Conservation (phyloP, 2,888 invertebrate genomes). For the Archips crataeganus region DNA sequence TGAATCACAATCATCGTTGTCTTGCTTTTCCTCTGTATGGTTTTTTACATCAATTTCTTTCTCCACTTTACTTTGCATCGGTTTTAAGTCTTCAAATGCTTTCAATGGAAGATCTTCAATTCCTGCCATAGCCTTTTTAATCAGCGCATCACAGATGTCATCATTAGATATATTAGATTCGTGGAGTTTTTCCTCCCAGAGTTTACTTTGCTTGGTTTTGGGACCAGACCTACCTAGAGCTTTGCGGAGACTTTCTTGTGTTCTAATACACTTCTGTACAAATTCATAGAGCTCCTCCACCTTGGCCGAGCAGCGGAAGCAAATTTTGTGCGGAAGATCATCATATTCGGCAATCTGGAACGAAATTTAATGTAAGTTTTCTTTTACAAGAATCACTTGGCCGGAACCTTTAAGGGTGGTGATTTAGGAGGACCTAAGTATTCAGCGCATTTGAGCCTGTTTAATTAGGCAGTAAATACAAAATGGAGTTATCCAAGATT, state of each 20-base stretch:
- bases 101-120: slow-evolving; percentile 65
- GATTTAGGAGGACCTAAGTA: too few species aligned
- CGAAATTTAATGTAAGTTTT: slow-evolving; percentile 30
- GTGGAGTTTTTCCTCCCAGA: slow-evolving; percentile 77
- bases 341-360: slow-evolving; percentile 81
- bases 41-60: slow-evolving; percentile 22
- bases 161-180: slow-evolving; percentile 79
- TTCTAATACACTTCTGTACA: slow-evolving; percentile 75
- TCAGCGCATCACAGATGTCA: slow-evolving; percentile 78
- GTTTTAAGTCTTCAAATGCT: slow-evolving; percentile 49
- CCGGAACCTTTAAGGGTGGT: not conserved
- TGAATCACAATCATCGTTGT: slow-evolving; percentile 27
- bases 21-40: not conserved
- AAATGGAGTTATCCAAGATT: too few species aligned
- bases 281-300: slow-evolving; percentile 81
- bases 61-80: slow-evolving; percentile 32
- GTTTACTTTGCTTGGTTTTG: slow-evolving; percentile 66
- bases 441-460: too few species aligned
- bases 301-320: slow-evolving; percentile 82
- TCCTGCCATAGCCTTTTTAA: slow-evolving; percentile 79
- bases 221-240: slow-evolving; percentile 62
- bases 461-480: too few species aligned
- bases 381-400: not conserved
- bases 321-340: slow-evolving; percentile 82
- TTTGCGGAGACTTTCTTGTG: slow-evolving; percentile 69